Percentiles rank a stretch among this genome's conserved stretches.
Evolutionary conservation across 1,140 invertebrate species (phyloP).

Genomic region (Drosophila subpulchrella): DNA sequence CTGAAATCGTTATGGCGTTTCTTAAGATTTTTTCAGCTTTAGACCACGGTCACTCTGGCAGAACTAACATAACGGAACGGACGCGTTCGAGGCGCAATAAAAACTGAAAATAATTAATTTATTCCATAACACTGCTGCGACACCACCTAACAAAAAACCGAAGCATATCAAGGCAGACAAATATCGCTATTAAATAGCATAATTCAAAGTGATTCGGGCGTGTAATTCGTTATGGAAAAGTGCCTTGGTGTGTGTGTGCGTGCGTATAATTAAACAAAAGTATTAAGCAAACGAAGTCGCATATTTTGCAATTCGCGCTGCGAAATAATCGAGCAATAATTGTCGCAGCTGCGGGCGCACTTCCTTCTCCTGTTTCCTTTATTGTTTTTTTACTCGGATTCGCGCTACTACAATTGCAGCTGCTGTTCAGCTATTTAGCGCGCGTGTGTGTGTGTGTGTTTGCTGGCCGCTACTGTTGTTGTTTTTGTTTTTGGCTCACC

Average conservation of each 20-base stretch:
- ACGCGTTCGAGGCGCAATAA: conserved; percentile 7
- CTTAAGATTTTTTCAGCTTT: neutral
- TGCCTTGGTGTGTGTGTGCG: conserved; percentile 42
- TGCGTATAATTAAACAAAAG: conserved; percentile 50
- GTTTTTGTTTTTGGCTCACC: conserved; percentile 31
- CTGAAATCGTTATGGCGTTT: neutral
- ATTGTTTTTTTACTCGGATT: conserved; percentile 12
- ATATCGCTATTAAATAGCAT: neutral
- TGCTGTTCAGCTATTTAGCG: conserved; percentile 28
- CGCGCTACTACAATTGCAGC: conserved; percentile 40
- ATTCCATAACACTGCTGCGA: conserved; percentile 1
- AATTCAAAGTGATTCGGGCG: conserved; percentile 15
- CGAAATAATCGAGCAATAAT: conserved; percentile 15
- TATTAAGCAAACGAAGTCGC: conserved; percentile 39
- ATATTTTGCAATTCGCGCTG: conserved; percentile 40
- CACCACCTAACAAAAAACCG: neutral
- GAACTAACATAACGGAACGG: conserved; percentile 9
- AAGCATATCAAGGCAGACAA: conserved; percentile 5
- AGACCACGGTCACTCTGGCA: conserved; percentile 4
- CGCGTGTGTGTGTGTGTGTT: conserved; percentile 7
- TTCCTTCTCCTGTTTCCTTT: conserved; percentile 47
- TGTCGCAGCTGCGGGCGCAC: conserved; percentile 27
- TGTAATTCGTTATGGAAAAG: conserved; percentile 22
- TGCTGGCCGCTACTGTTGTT: neutral
- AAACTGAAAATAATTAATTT: conserved; percentile 2